These are phyloP conservation scores for Pedionomus torquatus DNA, from an alignment of 2,113 vertebrate species.

Conservation along the genomic window DNA sequence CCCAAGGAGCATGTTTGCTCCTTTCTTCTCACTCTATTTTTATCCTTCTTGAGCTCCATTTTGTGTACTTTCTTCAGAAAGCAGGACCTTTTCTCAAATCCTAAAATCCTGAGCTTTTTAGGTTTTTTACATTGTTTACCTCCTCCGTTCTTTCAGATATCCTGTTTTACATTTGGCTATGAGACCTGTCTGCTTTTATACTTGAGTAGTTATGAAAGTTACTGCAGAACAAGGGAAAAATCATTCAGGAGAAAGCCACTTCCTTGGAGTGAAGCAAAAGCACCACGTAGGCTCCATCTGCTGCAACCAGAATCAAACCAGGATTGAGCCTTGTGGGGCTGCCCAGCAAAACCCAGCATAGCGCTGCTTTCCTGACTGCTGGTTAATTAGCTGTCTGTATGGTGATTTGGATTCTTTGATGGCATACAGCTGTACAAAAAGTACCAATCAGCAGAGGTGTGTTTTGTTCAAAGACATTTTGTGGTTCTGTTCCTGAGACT, in stretches of 20 bases:
- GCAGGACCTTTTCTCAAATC: not conserved
- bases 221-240: no score
- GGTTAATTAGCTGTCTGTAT: not conserved
- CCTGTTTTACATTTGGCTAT: not conserved
- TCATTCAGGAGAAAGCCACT: not conserved
- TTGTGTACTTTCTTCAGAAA: not conserved
- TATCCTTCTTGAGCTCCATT: not conserved
- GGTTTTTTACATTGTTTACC: not conserved
- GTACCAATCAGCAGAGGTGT: not conserved
- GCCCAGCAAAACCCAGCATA: not conserved
- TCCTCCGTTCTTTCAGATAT: not conserved
- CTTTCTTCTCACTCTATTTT: not conserved
- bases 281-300: fast-evolving
- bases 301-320: not conserved
- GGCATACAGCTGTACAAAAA: not conserved
- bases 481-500: not conserved
- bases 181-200: not conserved
- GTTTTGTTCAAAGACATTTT: not conserved
- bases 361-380: not conserved
- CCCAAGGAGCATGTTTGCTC: not conserved
- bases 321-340: not conserved
- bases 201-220: fast-evolving
- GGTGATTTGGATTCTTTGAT: not conserved
- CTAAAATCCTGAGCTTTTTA: not conserved
- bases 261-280: not conserved